Evolutionary conservation across 2,888 invertebrate genomes (phyloP).

Genomic region (Archips crataeganus): DNA sequence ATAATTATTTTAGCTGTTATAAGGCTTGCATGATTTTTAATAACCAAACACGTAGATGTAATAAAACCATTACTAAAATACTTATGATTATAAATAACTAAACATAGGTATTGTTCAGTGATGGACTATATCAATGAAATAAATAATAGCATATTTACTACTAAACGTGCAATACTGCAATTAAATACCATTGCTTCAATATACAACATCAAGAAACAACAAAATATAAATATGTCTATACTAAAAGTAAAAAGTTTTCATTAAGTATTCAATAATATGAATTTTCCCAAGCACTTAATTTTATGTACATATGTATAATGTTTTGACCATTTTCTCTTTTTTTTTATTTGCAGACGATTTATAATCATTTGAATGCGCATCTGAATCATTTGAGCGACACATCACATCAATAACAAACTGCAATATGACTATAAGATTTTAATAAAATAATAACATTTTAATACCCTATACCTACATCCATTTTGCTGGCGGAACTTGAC

Average conservation of each 20-base stretch:
- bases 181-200: slow-evolving; percentile 14
- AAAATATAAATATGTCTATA: not conserved
- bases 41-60: not conserved
- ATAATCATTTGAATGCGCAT: not conserved
- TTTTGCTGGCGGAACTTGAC: no score
- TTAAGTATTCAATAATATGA: not conserved
- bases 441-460: no score
- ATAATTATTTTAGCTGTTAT: not conserved
- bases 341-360: not conserved
- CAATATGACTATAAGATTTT: not conserved
- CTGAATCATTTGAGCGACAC: not conserved
- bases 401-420: not conserved
- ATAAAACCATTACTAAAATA: not conserved
- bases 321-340: not conserved
- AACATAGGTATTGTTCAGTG: not conserved
- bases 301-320: not conserved
- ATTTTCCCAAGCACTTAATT: not conserved
- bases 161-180: slow-evolving; percentile 17
- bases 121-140: not conserved
- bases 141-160: not conserved
- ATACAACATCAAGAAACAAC: slow-evolving; percentile 15
- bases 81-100: not conserved
- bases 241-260: not conserved
- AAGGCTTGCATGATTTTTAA: not conserved
- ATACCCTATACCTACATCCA: no score